phyloP scores from a whole-genome alignment of 2,113 vertebrate genomes.

The Myrmecobius fasciatus region DNA sequence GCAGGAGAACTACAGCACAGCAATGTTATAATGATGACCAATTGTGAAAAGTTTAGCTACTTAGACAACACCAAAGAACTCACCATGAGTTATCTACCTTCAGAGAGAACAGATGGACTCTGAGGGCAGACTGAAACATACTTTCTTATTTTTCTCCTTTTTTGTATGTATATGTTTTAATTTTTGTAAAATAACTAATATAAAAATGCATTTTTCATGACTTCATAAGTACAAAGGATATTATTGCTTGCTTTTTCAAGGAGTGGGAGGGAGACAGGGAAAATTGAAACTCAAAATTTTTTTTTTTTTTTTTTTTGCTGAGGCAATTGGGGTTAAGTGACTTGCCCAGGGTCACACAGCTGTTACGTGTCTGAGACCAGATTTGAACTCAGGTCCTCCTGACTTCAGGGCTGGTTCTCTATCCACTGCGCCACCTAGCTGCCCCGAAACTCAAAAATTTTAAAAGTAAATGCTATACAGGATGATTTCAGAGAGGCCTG shows the following conservation, averaged over 20 bases:
- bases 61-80: not conserved
- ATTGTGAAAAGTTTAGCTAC: not conserved
- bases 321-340: too few relatives aligned
- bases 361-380: too few relatives aligned
- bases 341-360: too few relatives aligned
- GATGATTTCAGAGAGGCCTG: too few relatives aligned
- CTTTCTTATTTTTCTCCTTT: not conserved
- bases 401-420: too few relatives aligned
- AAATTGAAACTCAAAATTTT: not conserved
- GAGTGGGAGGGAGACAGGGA: not conserved
- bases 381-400: too few relatives aligned
- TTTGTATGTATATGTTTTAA: not conserved
- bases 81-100: not conserved
- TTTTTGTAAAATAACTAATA: not conserved
- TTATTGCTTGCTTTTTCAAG: not conserved
- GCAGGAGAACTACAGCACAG: not conserved
- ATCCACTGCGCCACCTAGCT: too few relatives aligned
- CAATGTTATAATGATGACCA: not conserved
- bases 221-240: not conserved
- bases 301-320: too few relatives aligned
- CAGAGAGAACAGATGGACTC: not conserved
- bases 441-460: not conserved
- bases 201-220: not conserved
- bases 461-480: too few relatives aligned
- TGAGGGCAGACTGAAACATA: not conserved